Conservation (phyloP, 2,797 vertebrate species). For the Anas flavirostris region DNA sequence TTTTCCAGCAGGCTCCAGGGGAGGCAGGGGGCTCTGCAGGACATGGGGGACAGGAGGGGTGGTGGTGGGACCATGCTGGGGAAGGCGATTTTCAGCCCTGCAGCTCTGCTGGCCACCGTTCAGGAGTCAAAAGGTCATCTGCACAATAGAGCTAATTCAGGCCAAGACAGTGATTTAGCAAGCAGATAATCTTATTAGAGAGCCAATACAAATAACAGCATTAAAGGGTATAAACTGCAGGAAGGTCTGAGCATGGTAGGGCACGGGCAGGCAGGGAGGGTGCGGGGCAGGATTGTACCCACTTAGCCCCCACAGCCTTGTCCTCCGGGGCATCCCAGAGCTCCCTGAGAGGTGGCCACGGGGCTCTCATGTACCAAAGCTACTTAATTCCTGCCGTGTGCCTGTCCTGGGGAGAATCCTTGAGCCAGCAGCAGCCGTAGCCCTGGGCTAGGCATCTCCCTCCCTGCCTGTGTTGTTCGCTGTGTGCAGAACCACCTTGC, state of each 20-base stretch:
- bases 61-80: not conserved
- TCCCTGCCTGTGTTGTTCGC: not conserved
- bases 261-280: not conserved
- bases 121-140: constrained; percentile 40
- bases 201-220: constrained; percentile 40
- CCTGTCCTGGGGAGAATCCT: not conserved
- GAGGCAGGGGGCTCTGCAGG: not conserved
- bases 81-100: not conserved
- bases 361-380: not conserved
- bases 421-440: not conserved
- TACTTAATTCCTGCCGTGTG: not conserved
- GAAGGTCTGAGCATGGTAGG: not conserved
- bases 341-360: not conserved
- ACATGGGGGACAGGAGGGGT: not conserved
- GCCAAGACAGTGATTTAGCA: constrained; percentile 45
- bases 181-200: constrained; percentile 57
- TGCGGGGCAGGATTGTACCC: fast-evolving
- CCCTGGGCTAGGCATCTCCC: not conserved
- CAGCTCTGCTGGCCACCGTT: not conserved
- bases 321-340: not conserved
- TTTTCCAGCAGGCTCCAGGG: not conserved
- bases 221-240: constrained; percentile 15
- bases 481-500: constrained; percentile 19
- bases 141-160: constrained; percentile 59
- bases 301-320: not conserved